Percentiles rank a stretch among this genome's conserved stretches.
Evolutionary conservation across 2,113 vertebrate genomes (phyloP).

Genomic region (Panthera leo): DNA sequence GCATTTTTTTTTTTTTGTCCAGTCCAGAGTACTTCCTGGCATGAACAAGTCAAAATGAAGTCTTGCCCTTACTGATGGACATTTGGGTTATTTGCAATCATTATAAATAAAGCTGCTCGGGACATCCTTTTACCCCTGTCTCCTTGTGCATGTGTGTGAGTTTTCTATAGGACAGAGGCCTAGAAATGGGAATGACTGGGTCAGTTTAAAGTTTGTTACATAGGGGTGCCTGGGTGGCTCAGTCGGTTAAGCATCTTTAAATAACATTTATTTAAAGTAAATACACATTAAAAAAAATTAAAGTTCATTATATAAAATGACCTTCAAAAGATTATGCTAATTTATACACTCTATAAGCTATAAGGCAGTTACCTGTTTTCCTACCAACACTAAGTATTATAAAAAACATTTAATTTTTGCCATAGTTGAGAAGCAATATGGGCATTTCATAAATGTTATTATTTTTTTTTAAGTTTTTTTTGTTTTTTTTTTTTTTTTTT

Average conservation of each 20-base stretch:
- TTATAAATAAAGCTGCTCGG: background rate
- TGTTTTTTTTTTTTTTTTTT: too few relatives aligned
- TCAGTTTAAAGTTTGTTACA: background rate
- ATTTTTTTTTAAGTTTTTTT: background rate
- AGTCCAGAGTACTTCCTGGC: conserved; percentile 8
- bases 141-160: background rate
- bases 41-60: conserved; percentile 28
- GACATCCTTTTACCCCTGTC: background rate
- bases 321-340: background rate
- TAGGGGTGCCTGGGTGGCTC: background rate
- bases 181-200: background rate
- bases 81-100: background rate
- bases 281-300: too few relatives aligned
- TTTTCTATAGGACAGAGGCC: background rate
- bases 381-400: background rate
- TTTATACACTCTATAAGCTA: background rate
- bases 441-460: background rate
- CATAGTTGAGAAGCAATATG: conserved; percentile 29
- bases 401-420: conserved; percentile 22
- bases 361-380: background rate
- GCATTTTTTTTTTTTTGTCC: background rate
- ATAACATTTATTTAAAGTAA: too few relatives aligned
- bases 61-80: background rate
- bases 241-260: too few relatives aligned
- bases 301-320: background rate